Evolutionary conservation across 2,797 vertebrate species (phyloP).

Genomic region (Anniella stebbinsi): DNA sequence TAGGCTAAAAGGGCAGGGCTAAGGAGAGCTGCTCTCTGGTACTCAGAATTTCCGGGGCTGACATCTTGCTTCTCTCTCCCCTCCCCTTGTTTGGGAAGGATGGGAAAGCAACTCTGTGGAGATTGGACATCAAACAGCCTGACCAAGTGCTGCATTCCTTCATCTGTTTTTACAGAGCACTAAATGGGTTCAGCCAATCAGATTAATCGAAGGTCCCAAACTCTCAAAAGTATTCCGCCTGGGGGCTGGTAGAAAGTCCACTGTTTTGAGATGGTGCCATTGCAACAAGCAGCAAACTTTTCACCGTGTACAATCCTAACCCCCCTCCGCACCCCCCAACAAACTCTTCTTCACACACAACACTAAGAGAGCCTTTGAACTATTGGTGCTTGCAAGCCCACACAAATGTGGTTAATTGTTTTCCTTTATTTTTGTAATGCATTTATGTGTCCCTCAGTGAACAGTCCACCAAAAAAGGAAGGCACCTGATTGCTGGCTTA

Average conservation of each 20-base stretch:
- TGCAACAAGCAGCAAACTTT: neutral
- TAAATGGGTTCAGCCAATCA: constrained; percentile 42
- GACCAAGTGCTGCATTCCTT: constrained; percentile 18
- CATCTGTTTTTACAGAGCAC: constrained; percentile 46
- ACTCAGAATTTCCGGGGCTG: constrained; percentile 50
- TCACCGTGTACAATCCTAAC: neutral
- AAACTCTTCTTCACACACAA: neutral
- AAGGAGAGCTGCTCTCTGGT: constrained; percentile 29
- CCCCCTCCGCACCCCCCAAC: neutral
- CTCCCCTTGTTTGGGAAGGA: constrained; percentile 27
- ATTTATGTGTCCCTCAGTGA: neutral
- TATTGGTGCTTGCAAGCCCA: neutral
- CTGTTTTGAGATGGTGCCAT: constrained; percentile 16
- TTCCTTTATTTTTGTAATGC: neutral
- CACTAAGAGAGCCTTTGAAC: neutral
- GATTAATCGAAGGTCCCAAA: neutral
- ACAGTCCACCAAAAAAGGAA: neutral
- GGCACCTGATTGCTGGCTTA: neutral
- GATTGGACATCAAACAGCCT: constrained; percentile 40
- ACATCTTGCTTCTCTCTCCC: constrained; percentile 18
- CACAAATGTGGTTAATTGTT: neutral
- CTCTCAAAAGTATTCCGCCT: neutral
- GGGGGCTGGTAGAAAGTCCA: accelerated
- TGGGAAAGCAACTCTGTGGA: constrained; percentile 43
- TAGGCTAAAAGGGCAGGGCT: constrained; percentile 46